Percentiles rank a stretch among this genome's conserved stretches.
Conservation (phyloP, 2,113 vertebrate genomes). For the Brevimyrus niger region DNA sequence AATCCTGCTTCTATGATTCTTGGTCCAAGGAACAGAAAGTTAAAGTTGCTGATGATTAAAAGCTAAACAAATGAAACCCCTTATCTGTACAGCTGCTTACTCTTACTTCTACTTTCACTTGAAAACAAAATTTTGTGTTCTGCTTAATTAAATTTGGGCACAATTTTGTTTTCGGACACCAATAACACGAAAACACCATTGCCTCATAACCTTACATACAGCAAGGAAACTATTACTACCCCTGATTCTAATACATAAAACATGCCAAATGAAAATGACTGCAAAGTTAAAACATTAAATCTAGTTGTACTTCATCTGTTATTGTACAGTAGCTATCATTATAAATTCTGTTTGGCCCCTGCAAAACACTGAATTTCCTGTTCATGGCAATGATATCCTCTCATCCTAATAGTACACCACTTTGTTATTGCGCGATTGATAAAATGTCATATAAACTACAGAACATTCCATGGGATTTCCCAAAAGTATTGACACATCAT, state of each 20-base stretch:
- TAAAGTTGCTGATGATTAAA: background rate
- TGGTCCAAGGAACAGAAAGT: background rate
- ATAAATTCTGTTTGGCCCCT: background rate
- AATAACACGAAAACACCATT: background rate
- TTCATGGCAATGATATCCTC: background rate
- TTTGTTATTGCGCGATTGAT: background rate
- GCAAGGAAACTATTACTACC: background rate
- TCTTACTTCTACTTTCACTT: background rate
- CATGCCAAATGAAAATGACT: background rate
- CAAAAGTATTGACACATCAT: background rate
- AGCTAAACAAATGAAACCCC: background rate
- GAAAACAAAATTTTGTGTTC: background rate
- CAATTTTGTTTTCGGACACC: background rate
- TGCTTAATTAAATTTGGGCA: background rate
- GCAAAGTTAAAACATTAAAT: background rate
- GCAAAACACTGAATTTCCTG: background rate
- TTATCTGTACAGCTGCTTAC: background rate
- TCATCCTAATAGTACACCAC: background rate
- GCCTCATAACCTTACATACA: background rate
- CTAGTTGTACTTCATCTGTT: background rate
- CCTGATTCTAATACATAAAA: background rate
- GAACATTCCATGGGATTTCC: background rate
- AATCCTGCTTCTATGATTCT: background rate
- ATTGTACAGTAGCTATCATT: background rate
- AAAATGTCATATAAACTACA: background rate